phyloP scores from a whole-genome alignment of 2,888 invertebrate species.

The Heliconius aoede region DNA sequence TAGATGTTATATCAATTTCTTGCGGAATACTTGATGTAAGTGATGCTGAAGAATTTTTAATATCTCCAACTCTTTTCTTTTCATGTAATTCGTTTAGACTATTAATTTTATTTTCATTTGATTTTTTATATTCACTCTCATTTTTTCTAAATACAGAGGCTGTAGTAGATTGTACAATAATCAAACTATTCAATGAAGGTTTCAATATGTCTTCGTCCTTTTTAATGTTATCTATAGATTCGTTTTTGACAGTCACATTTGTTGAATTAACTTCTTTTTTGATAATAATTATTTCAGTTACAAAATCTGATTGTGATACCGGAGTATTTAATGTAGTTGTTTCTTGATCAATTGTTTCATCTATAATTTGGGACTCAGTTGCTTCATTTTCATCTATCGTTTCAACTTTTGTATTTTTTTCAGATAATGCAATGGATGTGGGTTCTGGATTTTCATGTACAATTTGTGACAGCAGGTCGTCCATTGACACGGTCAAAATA shows the following conservation, averaged over 20 bases:
- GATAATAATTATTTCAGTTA: slow-evolving; percentile 6
- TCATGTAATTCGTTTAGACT: background rate
- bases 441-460: slow-evolving; percentile 59
- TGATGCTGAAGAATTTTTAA: background rate
- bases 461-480: slow-evolving; percentile 78
- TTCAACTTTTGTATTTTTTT: slow-evolving; percentile 38
- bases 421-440: slow-evolving; percentile 33
- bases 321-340: slow-evolving; percentile 25
- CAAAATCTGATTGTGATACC: background rate
- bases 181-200: background rate
- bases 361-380: slow-evolving; percentile 51
- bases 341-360: slow-evolving; percentile 48
- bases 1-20: background rate
- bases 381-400: slow-evolving; percentile 48
- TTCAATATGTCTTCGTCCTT: slow-evolving; percentile 2
- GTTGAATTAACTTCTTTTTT: slow-evolving; percentile 19
- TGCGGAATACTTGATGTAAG: background rate
- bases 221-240: background rate
- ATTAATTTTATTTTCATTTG: slow-evolving; percentile 9
- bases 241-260: slow-evolving; percentile 12
- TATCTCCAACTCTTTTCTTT: slow-evolving; percentile 17
- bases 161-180: background rate
- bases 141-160: background rate
- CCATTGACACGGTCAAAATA: slow-evolving; percentile 76
- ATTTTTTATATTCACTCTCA: slow-evolving; percentile 12